phyloP scores from a whole-genome alignment of 2,797 vertebrate genomes.

The Chloroceryle inda region DNA sequence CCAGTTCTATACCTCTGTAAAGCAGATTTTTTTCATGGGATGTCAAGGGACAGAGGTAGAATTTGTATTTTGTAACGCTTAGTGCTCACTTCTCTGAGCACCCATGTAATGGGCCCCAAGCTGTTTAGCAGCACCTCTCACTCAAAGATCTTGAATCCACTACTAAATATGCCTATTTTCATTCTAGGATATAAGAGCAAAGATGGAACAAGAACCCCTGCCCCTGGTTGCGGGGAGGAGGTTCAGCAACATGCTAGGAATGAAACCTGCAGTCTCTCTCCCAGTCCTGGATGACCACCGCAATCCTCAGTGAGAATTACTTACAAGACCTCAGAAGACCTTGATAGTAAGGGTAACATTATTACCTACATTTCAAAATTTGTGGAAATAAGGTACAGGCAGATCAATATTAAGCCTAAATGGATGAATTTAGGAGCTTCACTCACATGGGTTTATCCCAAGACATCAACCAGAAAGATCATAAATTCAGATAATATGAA shows the following conservation, averaged over 20 bases:
- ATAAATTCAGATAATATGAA: neutral
- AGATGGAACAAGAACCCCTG: neutral
- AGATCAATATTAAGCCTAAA: neutral
- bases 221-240: neutral
- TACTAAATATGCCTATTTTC: neutral
- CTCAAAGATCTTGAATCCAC: neutral
- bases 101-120: accelerated
- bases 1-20: neutral
- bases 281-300: neutral
- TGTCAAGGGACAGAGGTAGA: neutral
- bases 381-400: neutral
- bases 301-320: neutral
- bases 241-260: neutral
- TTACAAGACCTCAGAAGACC: neutral
- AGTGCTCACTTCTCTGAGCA: neutral
- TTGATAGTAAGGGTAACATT: neutral
- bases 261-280: neutral
- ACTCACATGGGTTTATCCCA: neutral
- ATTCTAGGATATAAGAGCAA: neutral
- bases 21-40: neutral
- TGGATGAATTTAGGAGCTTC: neutral
- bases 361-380: neutral
- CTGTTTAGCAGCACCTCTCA: neutral
- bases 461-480: neutral
- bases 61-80: neutral